phyloP scores from a whole-genome alignment of 37 sponge, comb jelly and placozoan genomes.

The Beroe forskalii region DNA sequence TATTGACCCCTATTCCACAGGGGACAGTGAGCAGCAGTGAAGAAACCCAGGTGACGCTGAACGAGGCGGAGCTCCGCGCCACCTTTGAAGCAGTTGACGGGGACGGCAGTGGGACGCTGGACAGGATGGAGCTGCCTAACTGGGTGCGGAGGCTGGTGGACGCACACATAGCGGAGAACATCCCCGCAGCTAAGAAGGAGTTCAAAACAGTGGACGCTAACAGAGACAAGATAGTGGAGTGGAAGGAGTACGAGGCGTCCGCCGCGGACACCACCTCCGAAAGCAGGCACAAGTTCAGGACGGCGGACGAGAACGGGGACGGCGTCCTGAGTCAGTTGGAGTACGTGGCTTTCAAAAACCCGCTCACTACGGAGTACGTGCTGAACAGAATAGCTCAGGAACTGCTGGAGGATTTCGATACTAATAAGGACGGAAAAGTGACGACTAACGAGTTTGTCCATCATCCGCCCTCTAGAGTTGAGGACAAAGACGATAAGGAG shows the following conservation, averaged over 20 bases:
- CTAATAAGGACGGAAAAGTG: constrained; percentile 1
- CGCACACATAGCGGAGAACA: constrained; percentile 29
- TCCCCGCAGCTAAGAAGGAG: constrained; percentile 40
- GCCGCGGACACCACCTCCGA: background rate
- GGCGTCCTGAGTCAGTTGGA: constrained; percentile 61
- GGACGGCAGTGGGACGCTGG: background rate
- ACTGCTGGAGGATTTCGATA: constrained; percentile 57
- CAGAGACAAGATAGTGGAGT: constrained; percentile 53
- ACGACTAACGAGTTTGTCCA: constrained; percentile 40
- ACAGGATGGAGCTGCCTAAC: background rate
- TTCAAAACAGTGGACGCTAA: constrained; percentile 1
- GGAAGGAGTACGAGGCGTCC: constrained; percentile 40
- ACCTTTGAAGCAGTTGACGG: background rate
- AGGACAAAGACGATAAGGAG: constrained; percentile 50
- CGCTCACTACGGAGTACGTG: constrained; percentile 35
- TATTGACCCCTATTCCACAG: background rate
- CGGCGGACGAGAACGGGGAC: constrained; percentile 56
- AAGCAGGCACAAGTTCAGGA: constrained; percentile 54
- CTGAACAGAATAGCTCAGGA: constrained; percentile 50
- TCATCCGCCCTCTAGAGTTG: constrained; percentile 25
- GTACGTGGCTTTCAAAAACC: constrained; percentile 36
- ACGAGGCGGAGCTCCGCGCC: background rate
- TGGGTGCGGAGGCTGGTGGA: constrained; percentile 50
- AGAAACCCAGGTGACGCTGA: background rate
- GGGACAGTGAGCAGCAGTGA: no score